Conservation (phyloP, 1,140 invertebrate species). For the Drosophila pandora region DNA sequence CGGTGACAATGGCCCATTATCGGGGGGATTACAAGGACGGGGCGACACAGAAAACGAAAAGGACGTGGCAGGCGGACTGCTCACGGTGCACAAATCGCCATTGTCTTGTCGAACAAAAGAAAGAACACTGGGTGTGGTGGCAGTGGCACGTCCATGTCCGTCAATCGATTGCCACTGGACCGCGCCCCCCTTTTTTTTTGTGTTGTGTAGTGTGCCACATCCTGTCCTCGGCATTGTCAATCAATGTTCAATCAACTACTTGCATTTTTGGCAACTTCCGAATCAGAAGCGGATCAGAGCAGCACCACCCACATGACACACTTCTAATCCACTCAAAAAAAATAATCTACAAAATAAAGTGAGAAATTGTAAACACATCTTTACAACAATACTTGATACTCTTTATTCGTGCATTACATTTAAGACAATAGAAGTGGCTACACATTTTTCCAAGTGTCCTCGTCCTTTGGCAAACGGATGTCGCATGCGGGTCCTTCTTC, state of each 20-base stretch:
- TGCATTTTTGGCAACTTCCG: conserved; percentile 75
- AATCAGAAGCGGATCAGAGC: conserved; percentile 6
- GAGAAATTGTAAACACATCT: no score
- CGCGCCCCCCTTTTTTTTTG: conserved; percentile 5
- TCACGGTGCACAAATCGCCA: conserved; percentile 59
- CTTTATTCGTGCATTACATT: not conserved
- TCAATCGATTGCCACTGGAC: conserved; percentile 64
- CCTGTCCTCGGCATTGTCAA: conserved; percentile 61
- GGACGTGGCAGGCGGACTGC: conserved; percentile 16
- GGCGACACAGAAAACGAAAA: conserved; percentile 9
- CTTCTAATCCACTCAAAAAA: conserved; percentile 23
- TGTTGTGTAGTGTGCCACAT: conserved; percentile 1
- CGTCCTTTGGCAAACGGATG: conserved; percentile 22
- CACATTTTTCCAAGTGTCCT: conserved; percentile 18
- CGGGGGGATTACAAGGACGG: conserved; percentile 68
- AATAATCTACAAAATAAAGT: not conserved
- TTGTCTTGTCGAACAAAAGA: conserved; percentile 57
- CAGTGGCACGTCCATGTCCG: conserved; percentile 46
- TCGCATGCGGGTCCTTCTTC: conserved; percentile 48
- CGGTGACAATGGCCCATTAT: conserved; percentile 73
- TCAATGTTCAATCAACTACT: conserved; percentile 74
- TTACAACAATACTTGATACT: not conserved
- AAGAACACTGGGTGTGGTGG: conserved; percentile 17
- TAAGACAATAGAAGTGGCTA: not conserved
- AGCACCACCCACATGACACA: conserved; percentile 62